A percentile compares a stretch with the other conserved stretches of the same genome.
Evolutionary conservation across 2,113 vertebrate species (phyloP).

Genomic region (Ceyx cyanopectus): DNA sequence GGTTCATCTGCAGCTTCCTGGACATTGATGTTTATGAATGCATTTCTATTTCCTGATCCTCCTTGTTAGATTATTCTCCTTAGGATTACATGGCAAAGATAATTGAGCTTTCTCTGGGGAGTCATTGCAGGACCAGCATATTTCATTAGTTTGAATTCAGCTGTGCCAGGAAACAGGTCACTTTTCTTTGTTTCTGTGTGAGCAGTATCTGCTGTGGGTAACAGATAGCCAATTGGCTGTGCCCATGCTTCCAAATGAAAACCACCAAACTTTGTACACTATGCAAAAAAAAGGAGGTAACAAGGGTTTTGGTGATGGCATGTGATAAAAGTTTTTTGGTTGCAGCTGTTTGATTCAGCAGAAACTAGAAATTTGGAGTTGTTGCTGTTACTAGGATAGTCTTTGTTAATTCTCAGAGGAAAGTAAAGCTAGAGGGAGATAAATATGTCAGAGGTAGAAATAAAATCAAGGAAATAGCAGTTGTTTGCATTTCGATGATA

Average conservation of each 20-base stretch:
- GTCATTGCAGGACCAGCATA: background rate
- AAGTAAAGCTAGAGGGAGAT: background rate
- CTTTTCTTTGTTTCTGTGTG: background rate
- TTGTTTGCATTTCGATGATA: background rate
- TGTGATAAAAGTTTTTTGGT: background rate
- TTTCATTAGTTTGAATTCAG: background rate
- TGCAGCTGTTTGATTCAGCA: background rate
- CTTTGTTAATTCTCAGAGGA: background rate
- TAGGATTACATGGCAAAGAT: background rate
- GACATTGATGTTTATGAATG: background rate
- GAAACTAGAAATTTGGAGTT: background rate
- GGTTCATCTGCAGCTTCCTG: background rate
- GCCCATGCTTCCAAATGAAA: background rate
- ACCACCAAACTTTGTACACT: background rate
- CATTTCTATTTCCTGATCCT: background rate
- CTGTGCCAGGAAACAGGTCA: background rate
- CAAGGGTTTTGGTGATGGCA: background rate
- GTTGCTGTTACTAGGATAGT: background rate
- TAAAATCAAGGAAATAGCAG: background rate
- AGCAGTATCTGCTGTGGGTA: background rate
- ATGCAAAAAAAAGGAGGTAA: background rate
- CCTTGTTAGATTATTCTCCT: background rate
- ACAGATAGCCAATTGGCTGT: background rate
- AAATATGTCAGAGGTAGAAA: background rate
- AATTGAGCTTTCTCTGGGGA: background rate